phyloP scores from a whole-genome alignment of 2,113 vertebrate species.

The Alosa alosa region DNA sequence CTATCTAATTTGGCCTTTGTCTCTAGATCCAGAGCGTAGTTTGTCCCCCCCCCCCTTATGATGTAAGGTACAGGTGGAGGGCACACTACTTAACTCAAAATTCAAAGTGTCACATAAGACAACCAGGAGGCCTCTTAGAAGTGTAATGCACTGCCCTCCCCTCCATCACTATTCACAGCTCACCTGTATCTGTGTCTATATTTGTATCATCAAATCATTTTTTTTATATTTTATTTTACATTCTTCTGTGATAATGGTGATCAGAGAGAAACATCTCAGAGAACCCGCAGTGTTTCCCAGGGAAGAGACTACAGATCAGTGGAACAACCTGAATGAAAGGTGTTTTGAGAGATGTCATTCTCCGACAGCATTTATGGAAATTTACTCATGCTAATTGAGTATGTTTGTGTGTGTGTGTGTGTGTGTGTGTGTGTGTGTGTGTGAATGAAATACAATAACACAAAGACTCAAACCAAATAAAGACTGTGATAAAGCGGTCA shows the following conservation, averaged over 20 bases:
- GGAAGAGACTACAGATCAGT: neutral
- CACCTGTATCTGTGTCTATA: neutral
- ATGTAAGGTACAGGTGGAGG: too few relatives aligned
- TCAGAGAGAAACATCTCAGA: neutral
- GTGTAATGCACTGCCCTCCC: neutral
- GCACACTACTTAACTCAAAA: neutral
- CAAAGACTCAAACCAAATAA: neutral
- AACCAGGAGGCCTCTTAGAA: neutral
- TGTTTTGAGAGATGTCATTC: neutral
- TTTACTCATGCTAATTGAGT: neutral
- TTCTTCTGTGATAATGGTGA: neutral
- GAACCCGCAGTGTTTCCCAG: neutral
- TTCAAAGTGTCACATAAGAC: neutral
- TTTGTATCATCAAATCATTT: neutral
- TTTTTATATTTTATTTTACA: neutral
- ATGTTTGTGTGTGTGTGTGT: neutral
- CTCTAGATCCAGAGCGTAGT: neutral
- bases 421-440: neutral
- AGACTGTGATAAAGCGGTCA: neutral
- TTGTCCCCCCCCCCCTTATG: too few relatives aligned
- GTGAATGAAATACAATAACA: neutral
- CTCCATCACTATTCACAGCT: neutral
- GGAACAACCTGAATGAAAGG: neutral
- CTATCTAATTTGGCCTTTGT: neutral
- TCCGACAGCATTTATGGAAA: neutral